A percentile compares a stretch with the other conserved stretches of the same genome.
Evolutionary conservation across 2,888 invertebrate species (phyloP).

Genomic region (Xylophagus ater): DNA sequence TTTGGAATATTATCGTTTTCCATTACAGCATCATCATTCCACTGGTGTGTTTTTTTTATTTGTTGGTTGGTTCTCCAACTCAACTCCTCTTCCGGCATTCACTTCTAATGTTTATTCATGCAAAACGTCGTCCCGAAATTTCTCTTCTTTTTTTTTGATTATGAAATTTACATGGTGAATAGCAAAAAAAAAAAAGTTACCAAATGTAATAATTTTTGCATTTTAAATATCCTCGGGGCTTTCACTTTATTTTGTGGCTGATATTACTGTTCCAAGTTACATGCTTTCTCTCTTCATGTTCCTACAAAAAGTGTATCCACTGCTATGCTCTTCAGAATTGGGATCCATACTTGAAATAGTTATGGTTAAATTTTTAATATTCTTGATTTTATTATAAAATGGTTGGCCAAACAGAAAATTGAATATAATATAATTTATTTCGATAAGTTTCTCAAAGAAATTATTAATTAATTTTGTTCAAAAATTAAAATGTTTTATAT

Average conservation of each 20-base stretch:
- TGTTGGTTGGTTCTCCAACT: constrained; percentile 1
- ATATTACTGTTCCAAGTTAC: too few relatives aligned
- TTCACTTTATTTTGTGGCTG: constrained; percentile 20
- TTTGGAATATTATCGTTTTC: background rate
- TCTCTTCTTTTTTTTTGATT: constrained; percentile 9
- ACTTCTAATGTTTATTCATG: constrained; percentile 15
- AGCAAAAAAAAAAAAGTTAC: constrained; percentile 13
- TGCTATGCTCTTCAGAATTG: too few relatives aligned
- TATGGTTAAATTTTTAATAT: too few relatives aligned
- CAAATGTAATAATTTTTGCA: constrained; percentile 24
- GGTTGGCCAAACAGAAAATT: too few relatives aligned
- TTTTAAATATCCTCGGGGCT: constrained; percentile 24
- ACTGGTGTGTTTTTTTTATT: constrained; percentile 5
- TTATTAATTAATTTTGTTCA: too few relatives aligned
- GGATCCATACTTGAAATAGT: too few relatives aligned
- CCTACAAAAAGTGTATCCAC: too few relatives aligned
- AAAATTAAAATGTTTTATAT: too few relatives aligned
- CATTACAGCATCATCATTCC: constrained; percentile 6
- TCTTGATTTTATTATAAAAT: too few relatives aligned
- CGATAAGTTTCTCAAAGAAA: too few relatives aligned
- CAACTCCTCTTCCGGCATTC: constrained; percentile 2
- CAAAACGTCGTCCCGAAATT: constrained; percentile 15
- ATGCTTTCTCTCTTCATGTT: too few relatives aligned
- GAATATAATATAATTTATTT: too few relatives aligned
- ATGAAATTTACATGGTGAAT: constrained; percentile 17